phyloP scores from a whole-genome alignment of 2,113 vertebrate genomes.

The Tichodroma muraria region DNA sequence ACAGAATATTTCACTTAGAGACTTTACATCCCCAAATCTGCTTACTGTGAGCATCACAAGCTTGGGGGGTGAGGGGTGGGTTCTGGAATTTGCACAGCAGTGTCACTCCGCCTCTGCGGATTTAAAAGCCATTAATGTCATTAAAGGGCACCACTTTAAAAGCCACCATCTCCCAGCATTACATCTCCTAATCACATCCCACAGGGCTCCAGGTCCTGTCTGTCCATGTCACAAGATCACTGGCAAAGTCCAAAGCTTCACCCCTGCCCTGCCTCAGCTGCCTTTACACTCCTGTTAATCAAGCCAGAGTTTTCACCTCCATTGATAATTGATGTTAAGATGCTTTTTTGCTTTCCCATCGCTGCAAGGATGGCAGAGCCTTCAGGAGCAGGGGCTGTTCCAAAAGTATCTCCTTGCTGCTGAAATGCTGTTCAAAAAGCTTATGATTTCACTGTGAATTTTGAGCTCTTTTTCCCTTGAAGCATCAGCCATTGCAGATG shows the following conservation, averaged over 20 bases:
- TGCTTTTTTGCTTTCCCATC: background rate
- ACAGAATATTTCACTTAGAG: background rate
- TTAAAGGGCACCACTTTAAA: background rate
- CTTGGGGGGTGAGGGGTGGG: background rate
- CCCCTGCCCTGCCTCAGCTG: background rate
- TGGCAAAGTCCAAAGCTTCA: background rate
- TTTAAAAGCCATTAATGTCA: background rate
- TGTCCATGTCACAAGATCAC: background rate
- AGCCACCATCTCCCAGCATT: background rate
- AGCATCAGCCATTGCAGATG: background rate
- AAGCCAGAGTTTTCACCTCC: background rate
- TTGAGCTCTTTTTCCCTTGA: background rate
- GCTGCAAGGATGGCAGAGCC: background rate
- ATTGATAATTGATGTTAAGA: background rate
- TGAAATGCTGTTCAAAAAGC: background rate
- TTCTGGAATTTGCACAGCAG: background rate
- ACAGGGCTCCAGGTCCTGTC: background rate
- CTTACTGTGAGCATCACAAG: background rate
- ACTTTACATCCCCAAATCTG: background rate
- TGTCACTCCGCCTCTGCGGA: background rate
- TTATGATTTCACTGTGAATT: background rate
- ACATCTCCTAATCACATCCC: fast-evolving
- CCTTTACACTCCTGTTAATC: background rate
- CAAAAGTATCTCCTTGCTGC: background rate
- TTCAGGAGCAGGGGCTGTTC: background rate